A percentile compares a stretch with the other conserved stretches of the same genome.
Evolutionary conservation across 2,888 invertebrate genomes (phyloP).

Genomic region (Hyposoter dolosus): DNA sequence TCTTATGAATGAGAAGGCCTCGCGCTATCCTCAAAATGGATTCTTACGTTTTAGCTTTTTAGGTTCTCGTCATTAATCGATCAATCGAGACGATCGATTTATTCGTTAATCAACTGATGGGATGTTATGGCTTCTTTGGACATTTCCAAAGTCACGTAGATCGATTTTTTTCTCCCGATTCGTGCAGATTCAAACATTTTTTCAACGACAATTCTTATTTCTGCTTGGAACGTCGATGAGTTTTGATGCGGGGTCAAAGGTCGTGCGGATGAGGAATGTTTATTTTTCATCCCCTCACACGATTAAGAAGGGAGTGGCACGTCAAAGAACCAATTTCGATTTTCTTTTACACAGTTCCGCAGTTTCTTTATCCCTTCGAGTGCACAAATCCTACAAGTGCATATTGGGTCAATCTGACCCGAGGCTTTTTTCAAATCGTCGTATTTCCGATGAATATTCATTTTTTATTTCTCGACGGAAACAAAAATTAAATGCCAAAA

Average conservation of each 20-base stretch:
- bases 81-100: conserved; percentile 15
- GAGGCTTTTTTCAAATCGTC: no score
- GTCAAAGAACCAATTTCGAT: background rate
- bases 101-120: background rate
- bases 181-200: background rate
- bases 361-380: no score
- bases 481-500: background rate
- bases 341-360: no score
- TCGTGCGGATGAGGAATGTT: no score
- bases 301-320: background rate
- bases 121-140: background rate
- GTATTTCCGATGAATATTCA: no score
- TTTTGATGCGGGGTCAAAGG: background rate
- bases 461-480: no score
- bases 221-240: background rate
- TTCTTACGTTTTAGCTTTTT: no score
- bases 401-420: no score
- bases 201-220: background rate
- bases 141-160: background rate
- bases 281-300: background rate
- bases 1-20: background rate
- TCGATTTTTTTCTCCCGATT: background rate
- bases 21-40: background rate
- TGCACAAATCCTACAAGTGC: no score
- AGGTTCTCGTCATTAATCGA: no score